Base-by-base conservation (phyloP, 1,140 invertebrate species). In the Drosophila novamexicana region DNA sequence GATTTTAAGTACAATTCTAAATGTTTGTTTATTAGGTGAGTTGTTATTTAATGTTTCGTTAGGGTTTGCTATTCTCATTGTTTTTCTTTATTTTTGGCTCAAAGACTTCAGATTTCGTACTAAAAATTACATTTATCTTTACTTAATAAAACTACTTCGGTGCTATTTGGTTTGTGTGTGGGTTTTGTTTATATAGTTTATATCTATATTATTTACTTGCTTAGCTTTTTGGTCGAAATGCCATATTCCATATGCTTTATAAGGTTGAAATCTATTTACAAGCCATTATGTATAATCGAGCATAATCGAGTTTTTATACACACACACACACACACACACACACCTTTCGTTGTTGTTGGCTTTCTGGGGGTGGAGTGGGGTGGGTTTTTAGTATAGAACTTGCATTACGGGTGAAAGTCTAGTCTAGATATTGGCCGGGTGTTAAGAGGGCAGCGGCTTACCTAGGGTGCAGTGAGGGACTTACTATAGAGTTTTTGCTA, bases 221-320 rank as follows among this genome's bases (percentile, higher is more conserved):
- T 79, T 75, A 36, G 22, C 66, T 37, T 42, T 61, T 37, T 9
- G 47, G 53, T 67, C 57, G 44, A 62, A 71, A 66, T 71, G 61
- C 61, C 70, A 76, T 81, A 72, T 66, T 69, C 62, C 72, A 83
- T 79, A 73, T 79, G 79, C 69, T 80, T 83, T 54, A 65, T 36
- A 68, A 64, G 82, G 62, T 77, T 77, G 52, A 62, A 77, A 73
- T 75, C 66, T 81, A 88, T 88, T 88, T 88, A 88, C 84, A 88
- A 75, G 84, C 84, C 80, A 89, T 89, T 88, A 72, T 56, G 58
- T 49, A 36, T 29, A 29, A 29, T 22, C 22, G 22, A 22, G 22
- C 22, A 22, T 22, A 22, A 22, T 22, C 22, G 22, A 22, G 2
- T 22, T 22, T 22, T 22, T 22, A 22, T 22, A 18, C 18, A 18